Base-by-base conservation (phyloP, 2,113 vertebrate genomes). In the Garra rufa region DNA sequence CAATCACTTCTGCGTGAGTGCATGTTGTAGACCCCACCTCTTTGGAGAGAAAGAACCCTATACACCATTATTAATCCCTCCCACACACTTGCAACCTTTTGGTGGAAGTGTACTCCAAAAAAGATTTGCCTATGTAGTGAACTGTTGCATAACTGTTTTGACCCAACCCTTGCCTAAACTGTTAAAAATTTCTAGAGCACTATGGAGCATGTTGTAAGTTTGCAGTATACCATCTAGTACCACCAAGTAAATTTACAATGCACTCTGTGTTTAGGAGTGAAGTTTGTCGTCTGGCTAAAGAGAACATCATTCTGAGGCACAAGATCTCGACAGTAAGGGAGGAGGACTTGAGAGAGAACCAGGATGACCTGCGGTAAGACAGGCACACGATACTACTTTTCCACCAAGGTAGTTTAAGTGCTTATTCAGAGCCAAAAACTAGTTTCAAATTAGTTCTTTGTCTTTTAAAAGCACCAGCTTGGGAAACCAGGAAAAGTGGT, bases 301-400 rank as follows among this genome's bases (percentile, higher is more conserved):
- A 97, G 88, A 98, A 98, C 19, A 9, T 91, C 2, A 0, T 93
- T 44, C 93, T 98, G 76, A 95, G 90, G 75, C 91, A 88, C 0
- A 96, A 95, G 85, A 95, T 98, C 19, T 90, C 92, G 28, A 86
- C 90, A 0, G 81, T 97, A 73, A 96, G 94, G 6, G 96, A 97
- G 85, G 95, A 97, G 44, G 95, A 96, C 87, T 86, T 97, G 0
- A 94, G 90, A 28, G 94, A 93, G 24, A 93, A 92, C 86, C 94
- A 91, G 77, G 94, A 96, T 24, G 96, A 97, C 87, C 87, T 98
- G 88, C 82, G 92, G 97, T 98, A 92, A 95, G 95, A 67, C 50
- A 4, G 9, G 14, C 43, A 44, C 17, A 1, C 41, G 44, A 34
- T 34, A 34, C 34, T 34, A 3, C 34, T 34, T 34, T 34, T 34